phyloP scores from a whole-genome alignment of 2,797 vertebrate genomes.

The Distichodus sexfasciatus region DNA sequence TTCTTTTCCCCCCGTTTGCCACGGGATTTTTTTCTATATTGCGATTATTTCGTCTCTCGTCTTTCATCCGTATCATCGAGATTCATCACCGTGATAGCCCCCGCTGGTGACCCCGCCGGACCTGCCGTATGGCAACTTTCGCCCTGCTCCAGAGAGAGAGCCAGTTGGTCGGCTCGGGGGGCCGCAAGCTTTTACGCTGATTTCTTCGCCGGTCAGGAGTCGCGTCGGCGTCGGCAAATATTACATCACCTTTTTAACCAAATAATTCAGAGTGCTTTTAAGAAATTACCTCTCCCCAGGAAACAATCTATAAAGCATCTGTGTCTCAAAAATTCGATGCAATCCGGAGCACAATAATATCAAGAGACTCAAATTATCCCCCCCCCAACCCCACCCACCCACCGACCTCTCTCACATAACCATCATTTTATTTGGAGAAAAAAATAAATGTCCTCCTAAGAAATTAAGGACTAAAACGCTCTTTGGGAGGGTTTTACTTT shows the following conservation, averaged over 20 bases:
- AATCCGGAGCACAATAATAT: slow-evolving; percentile 64
- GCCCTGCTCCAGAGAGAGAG: slow-evolving; percentile 56
- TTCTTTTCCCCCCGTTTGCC: slow-evolving; percentile 53
- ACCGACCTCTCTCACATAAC: slow-evolving; percentile 34
- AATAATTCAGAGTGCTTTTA: slow-evolving; percentile 73
- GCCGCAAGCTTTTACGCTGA: slow-evolving; percentile 66
- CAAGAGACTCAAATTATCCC: slow-evolving; percentile 56
- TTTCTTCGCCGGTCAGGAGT: slow-evolving; percentile 62
- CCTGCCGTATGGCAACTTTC: slow-evolving; percentile 62
- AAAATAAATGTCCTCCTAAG: slow-evolving; percentile 10
- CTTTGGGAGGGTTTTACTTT: background rate
- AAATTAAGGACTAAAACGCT: slow-evolving; percentile 1
- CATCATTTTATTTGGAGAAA: slow-evolving; percentile 23
- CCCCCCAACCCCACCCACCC: too few species aligned
- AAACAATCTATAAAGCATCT: slow-evolving; percentile 51
- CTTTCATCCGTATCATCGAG: slow-evolving; percentile 44
- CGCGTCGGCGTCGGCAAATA: slow-evolving; percentile 61
- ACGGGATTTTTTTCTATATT: slow-evolving; percentile 45
- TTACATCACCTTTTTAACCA: slow-evolving; percentile 65
- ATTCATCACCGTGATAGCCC: slow-evolving; percentile 72
- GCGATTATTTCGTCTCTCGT: slow-evolving; percentile 45
- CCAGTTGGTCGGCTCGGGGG: slow-evolving; percentile 55
- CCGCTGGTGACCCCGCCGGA: slow-evolving; percentile 68
- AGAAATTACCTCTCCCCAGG: slow-evolving; percentile 62
- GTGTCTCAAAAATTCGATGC: slow-evolving; percentile 59